These are phyloP conservation scores for Latheticus oryzae DNA, from an alignment of 2,888 invertebrate species.

Conservation along the genomic window DNA sequence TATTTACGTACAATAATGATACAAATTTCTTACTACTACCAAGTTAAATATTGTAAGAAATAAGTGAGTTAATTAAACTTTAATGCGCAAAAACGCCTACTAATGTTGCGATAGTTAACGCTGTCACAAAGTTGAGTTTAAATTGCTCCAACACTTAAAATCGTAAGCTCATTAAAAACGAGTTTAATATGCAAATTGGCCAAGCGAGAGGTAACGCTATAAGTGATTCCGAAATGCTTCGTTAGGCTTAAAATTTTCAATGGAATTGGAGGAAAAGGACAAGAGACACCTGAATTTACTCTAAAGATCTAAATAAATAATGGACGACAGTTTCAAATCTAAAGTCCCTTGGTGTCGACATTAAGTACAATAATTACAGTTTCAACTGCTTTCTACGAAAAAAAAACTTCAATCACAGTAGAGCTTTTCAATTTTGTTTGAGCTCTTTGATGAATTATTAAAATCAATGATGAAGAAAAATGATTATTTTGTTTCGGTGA, in stretches of 20 bases:
- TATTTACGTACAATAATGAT: constrained; percentile 6
- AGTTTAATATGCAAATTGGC: constrained; percentile 41
- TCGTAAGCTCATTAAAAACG: constrained; percentile 37
- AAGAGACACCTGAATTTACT: constrained; percentile 22
- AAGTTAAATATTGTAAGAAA: too few relatives aligned
- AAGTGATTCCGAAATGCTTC: constrained; percentile 36
- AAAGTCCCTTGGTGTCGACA: constrained; percentile 10
- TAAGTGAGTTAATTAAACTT: too few relatives aligned
- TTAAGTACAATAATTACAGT: constrained; percentile 21
- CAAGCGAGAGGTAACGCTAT: constrained; percentile 29
- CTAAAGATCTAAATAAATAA: constrained; percentile 22
- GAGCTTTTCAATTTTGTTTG: constrained; percentile 8
- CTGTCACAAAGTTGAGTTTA: neutral
- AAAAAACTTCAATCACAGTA: constrained; percentile 18
- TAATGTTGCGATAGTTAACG: neutral
- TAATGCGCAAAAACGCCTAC: neutral
- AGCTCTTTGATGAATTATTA: constrained; percentile 24
- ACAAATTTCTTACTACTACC: too few relatives aligned
- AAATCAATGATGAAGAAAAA: constrained; percentile 14
- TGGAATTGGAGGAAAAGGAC: constrained; percentile 10
- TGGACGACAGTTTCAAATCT: neutral
- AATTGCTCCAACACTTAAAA: constrained; percentile 22
- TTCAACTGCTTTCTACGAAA: constrained; percentile 3
- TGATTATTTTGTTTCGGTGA: constrained; percentile 15
- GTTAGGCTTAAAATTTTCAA: constrained; percentile 21